Evolutionary conservation across 2,888 invertebrate species (phyloP).

Genomic region (Operophtera brumata): DNA sequence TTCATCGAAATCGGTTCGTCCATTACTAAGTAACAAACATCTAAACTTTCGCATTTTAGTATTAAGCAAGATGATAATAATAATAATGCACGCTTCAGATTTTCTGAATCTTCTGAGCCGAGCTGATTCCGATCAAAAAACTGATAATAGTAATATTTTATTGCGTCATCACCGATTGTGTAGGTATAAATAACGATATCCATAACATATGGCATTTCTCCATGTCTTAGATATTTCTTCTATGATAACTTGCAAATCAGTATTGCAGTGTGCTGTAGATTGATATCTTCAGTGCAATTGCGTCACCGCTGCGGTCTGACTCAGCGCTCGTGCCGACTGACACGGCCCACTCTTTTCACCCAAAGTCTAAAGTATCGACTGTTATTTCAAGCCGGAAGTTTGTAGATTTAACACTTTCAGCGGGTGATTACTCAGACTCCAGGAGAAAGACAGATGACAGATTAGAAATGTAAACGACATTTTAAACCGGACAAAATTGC

Average conservation of each 20-base stretch:
- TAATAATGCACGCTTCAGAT: no score
- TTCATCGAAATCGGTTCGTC: no score
- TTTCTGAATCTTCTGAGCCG: no score
- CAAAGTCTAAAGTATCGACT: conserved; percentile 8
- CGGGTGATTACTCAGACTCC: conserved; percentile 40
- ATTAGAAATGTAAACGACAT: conserved; percentile 32
- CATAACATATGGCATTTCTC: no score
- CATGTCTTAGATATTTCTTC: not conserved
- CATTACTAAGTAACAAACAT: no score
- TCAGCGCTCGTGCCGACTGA: conserved; percentile 20
- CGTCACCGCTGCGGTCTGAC: conserved; percentile 28
- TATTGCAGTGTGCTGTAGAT: conserved; percentile 17
- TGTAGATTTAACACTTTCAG: conserved; percentile 34
- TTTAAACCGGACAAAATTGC: conserved; percentile 21
- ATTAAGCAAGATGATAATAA: no score
- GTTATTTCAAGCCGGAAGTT: conserved; percentile 38
- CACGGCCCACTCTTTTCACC: conserved; percentile 24
- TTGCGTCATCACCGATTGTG: no score
- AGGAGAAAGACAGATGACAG: conserved; percentile 29
- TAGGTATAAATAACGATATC: no score
- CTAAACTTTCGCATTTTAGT: no score
- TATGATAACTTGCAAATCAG: conserved; percentile 12
- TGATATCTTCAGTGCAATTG: conserved; percentile 23
- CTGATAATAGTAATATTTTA: no score
- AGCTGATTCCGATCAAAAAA: no score